These are phyloP conservation scores for Uria lomvia DNA, from an alignment of 2,113 vertebrate genomes.

Conservation along the genomic window DNA sequence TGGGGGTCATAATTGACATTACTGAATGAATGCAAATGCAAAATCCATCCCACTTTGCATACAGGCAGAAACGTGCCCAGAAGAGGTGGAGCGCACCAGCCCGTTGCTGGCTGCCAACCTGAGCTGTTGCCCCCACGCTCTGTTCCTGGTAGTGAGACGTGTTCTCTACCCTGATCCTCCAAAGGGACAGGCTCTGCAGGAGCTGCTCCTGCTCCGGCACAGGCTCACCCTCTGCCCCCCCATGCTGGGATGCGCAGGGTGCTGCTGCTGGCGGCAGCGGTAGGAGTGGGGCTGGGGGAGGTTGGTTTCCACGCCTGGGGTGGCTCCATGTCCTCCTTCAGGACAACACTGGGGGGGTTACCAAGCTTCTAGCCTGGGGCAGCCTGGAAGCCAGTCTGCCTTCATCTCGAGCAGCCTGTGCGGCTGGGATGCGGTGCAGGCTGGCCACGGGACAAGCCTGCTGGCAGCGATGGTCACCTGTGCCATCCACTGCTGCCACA, in stretches of 20 bases:
- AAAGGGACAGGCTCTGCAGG: neutral
- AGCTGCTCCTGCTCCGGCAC: neutral
- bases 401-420: neutral
- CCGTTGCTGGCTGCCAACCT: neutral
- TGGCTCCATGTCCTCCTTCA: neutral
- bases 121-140: neutral
- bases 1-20: neutral
- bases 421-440: rapidly evolving
- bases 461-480: neutral
- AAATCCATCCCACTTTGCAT: neutral
- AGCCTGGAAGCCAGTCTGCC: neutral
- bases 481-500: rapidly evolving
- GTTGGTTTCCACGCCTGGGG: neutral
- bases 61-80: neutral
- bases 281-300: neutral
- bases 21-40: neutral
- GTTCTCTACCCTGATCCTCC: neutral
- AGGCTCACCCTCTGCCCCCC: neutral
- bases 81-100: neutral
- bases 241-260: rapidly evolving
- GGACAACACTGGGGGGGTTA: neutral
- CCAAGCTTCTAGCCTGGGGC: neutral
- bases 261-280: rapidly evolving
- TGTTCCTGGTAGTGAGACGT: neutral
- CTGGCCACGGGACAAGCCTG: neutral